Conservation (phyloP, 2,797 vertebrate genomes). For the Pantherophis alleghaniensis region DNA sequence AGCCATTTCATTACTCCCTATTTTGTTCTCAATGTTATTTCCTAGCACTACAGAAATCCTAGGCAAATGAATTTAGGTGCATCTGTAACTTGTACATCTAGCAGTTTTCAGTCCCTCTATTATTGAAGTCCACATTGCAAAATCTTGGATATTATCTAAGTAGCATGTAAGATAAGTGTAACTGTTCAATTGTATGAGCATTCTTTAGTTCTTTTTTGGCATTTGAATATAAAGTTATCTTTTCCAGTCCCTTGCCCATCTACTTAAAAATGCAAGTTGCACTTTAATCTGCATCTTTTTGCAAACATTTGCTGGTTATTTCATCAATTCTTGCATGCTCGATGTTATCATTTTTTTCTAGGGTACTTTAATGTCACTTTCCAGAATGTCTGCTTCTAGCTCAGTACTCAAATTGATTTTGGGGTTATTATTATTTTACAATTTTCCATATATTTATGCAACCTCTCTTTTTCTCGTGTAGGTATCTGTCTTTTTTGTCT, state of each 20-base stretch:
- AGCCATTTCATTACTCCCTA: background rate
- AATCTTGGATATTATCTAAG: background rate
- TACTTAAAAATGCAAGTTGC: background rate
- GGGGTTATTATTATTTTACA: background rate
- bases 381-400: background rate
- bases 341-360: background rate
- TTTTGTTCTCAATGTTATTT: background rate
- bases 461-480: background rate
- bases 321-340: background rate
- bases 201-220: background rate
- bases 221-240: background rate
- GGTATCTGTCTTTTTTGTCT: background rate
- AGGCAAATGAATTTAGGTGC: background rate
- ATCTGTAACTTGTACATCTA: background rate
- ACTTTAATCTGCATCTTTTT: background rate
- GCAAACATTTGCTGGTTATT: background rate
- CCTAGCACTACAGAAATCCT: background rate
- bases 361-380: background rate
- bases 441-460: background rate
- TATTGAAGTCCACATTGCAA: background rate
- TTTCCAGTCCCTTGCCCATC: background rate
- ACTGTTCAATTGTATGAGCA: background rate
- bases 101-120: background rate
- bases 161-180: background rate
- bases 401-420: background rate